phyloP scores from a whole-genome alignment of 1,140 invertebrate species.

The Drosophila subobscura region DNA sequence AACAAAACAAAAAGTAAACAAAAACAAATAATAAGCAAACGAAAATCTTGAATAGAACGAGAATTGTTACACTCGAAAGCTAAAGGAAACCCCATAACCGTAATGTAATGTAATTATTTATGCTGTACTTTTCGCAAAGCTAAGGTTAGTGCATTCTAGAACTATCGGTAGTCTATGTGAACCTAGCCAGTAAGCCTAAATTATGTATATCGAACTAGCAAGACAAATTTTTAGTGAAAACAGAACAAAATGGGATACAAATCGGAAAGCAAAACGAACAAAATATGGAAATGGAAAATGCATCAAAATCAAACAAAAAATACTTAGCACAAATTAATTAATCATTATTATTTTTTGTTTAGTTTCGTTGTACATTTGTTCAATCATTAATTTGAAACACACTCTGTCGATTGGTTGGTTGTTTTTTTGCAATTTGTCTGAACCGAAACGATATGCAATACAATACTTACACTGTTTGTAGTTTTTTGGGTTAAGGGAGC shows the following conservation, averaged over 20 bases:
- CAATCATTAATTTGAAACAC: conserved; percentile 19
- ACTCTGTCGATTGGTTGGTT: conserved; percentile 23
- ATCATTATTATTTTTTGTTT: conserved; percentile 60
- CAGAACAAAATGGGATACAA: conserved; percentile 36
- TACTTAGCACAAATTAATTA: conserved; percentile 78
- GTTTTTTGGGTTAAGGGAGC: conserved; percentile 50
- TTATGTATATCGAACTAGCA: conserved; percentile 78
- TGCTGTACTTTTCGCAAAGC: conserved; percentile 81
- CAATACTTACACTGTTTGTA: conserved; percentile 35
- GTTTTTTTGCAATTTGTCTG: conserved; percentile 42
- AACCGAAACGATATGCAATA: conserved; percentile 50
- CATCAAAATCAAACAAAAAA: conserved; percentile 45
- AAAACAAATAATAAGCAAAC: conserved; percentile 32
- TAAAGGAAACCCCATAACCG: conserved; percentile 48
- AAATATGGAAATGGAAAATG: conserved; percentile 25
- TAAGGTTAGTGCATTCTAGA: conserved; percentile 84
- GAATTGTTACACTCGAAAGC: conserved; percentile 61
- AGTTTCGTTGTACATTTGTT: conserved; percentile 46
- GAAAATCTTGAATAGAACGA: conserved; percentile 44
- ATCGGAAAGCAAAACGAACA: conserved; percentile 37
- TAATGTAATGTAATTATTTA: conserved; percentile 82
- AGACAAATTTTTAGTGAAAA: conserved; percentile 77
- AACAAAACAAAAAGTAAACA: neutral
- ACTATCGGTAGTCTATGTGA: conserved; percentile 80
- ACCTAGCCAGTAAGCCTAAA: conserved; percentile 71